Evolutionary conservation across 2,888 invertebrate genomes (phyloP).

Genomic region (Cantharis nigra): DNA sequence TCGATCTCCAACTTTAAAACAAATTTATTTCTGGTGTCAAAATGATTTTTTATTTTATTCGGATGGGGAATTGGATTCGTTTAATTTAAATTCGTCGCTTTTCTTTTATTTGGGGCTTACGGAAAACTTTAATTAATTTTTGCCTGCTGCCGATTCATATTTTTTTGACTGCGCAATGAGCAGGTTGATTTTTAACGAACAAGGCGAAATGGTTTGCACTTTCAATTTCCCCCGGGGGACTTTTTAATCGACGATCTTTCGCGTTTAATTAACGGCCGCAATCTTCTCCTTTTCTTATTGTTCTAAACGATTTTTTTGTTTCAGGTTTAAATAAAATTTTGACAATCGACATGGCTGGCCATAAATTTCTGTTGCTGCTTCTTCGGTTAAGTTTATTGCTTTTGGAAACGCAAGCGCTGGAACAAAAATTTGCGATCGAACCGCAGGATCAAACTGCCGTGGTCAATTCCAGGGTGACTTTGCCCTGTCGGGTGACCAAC

Average conservation of each 20-base stretch:
- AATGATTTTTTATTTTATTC: not conserved
- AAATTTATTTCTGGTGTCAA: not conserved
- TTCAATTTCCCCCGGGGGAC: not conserved
- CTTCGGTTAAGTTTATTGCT: slow-evolving; percentile 26
- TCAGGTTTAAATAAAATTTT: slow-evolving; percentile 25
- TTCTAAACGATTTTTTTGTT: slow-evolving; percentile 14
- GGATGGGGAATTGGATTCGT: not conserved
- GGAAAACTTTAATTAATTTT: slow-evolving; percentile 9
- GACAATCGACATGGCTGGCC: slow-evolving; percentile 45
- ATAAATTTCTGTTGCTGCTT: slow-evolving; percentile 52
- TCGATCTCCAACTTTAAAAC: not conserved
- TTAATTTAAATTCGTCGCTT: slow-evolving; percentile 22
- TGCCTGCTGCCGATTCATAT: slow-evolving; percentile 2
- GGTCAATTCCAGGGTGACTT: slow-evolving; percentile 83
- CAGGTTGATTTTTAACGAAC: slow-evolving; percentile 11
- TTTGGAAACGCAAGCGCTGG: slow-evolving; percentile 52
- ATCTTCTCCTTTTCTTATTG: not conserved
- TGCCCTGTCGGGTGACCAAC: slow-evolving; percentile 88
- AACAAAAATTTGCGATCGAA: slow-evolving; percentile 89
- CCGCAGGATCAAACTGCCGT: slow-evolving; percentile 91
- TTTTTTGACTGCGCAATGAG: not conserved
- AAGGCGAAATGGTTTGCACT: not conserved
- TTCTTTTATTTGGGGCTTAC: slow-evolving; percentile 5
- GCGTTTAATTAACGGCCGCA: not conserved
- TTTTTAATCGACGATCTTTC: not conserved